A percentile compares a stretch with the other conserved stretches of the same genome.
phyloP scores from a whole-genome alignment of 2,888 invertebrate genomes.

The Emmelina monodactyla region DNA sequence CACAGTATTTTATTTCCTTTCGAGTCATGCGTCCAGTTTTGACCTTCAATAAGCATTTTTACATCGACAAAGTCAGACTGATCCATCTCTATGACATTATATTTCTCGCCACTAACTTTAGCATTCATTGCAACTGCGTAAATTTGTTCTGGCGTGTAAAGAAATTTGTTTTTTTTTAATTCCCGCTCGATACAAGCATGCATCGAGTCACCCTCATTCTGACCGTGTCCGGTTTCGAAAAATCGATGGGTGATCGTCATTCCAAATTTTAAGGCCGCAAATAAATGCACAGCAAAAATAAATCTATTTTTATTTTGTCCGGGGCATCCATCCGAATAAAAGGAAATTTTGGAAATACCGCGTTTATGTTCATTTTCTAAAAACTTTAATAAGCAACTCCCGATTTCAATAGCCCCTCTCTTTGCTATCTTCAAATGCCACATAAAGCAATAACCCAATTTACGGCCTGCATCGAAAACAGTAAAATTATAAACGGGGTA shows the following conservation, averaged over 20 bases:
- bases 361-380: slow-evolving; percentile 5
- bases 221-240: neutral
- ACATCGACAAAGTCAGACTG: slow-evolving; percentile 8
- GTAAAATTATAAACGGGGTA: slow-evolving; percentile 8
- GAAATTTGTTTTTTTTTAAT: slow-evolving; percentile 3
- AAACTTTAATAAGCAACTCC: slow-evolving; percentile 10
- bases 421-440: slow-evolving; percentile 11
- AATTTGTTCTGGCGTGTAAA: slow-evolving; percentile 9
- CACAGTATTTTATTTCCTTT: slow-evolving; percentile 5
- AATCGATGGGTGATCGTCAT: slow-evolving; percentile 2
- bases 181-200: neutral
- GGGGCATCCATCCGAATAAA: slow-evolving; percentile 10
- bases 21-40: slow-evolving; percentile 5
- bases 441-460: slow-evolving; percentile 7
- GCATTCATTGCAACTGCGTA: slow-evolving; percentile 8
- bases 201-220: neutral
- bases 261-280: slow-evolving; percentile 5
- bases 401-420: slow-evolving; percentile 8
- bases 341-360: slow-evolving; percentile 7
- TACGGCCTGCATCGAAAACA: neutral
- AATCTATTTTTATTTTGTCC: slow-evolving; percentile 11
- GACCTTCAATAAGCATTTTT: slow-evolving; percentile 6
- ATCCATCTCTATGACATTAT: slow-evolving; percentile 6
- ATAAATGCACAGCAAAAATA: slow-evolving; percentile 9
- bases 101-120: slow-evolving; percentile 8